These are phyloP conservation scores for Cynodonichthys magdalenae DNA, from an alignment of 2,797 vertebrate species.

Conservation along the genomic window DNA sequence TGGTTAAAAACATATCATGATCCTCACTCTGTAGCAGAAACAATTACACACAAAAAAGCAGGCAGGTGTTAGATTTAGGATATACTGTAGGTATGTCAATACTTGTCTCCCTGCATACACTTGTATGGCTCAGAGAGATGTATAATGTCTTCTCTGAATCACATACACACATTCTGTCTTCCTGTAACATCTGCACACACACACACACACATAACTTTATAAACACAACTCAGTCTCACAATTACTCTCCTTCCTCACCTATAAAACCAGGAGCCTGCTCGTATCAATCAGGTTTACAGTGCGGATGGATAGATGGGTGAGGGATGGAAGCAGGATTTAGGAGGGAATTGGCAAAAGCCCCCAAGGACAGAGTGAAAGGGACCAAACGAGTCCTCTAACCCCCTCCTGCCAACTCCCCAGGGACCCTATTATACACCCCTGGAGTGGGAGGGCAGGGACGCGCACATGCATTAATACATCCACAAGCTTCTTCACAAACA, in stretches of 20 bases:
- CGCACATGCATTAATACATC: conserved; percentile 62
- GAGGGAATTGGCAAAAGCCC: conserved; percentile 53
- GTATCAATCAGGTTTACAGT: conserved; percentile 66
- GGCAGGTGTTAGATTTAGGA: neutral
- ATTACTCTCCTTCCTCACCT: conserved; percentile 31
- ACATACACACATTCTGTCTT: conserved; percentile 6
- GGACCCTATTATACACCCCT: conserved; percentile 74
- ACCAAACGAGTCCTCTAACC: conserved; percentile 44
- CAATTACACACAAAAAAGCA: no score
- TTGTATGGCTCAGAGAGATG: no score
- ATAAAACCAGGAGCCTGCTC: conserved; percentile 60
- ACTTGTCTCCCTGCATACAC: no score
- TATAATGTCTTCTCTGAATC: no score
- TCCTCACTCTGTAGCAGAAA: no score
- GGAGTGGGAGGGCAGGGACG: conserved; percentile 47
- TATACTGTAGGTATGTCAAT: no score
- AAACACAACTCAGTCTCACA: conserved; percentile 26
- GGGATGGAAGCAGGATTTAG: conserved; percentile 32
- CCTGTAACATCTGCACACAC: conserved; percentile 20
- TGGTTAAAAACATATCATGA: no score
- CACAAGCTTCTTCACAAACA: conserved; percentile 45
- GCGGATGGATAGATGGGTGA: conserved; percentile 32
- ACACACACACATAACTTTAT: conserved; percentile 9
- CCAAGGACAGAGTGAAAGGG: conserved; percentile 49
- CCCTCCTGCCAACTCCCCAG: conserved; percentile 59